Evolutionary conservation across 2,888 invertebrate genomes (phyloP).

Genomic region (Drosophila stalkeri): DNA sequence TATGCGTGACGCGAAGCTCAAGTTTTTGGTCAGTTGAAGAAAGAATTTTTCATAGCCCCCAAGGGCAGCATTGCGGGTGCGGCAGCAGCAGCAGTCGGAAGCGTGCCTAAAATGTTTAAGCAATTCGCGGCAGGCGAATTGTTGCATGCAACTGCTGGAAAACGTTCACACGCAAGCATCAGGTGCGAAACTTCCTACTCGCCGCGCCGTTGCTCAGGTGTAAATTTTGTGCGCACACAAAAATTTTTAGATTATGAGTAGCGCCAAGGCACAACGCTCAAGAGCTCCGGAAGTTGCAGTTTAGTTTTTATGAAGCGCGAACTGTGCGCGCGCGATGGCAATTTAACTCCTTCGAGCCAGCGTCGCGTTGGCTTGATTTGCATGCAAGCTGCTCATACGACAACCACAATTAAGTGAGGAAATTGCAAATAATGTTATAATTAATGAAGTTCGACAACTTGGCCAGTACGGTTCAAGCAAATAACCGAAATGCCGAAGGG

Average conservation of each 20-base stretch:
- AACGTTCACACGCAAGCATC: slow-evolving; percentile 73
- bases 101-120: slow-evolving; percentile 79
- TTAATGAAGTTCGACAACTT: slow-evolving; percentile 37
- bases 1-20: slow-evolving; percentile 73
- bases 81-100: slow-evolving; percentile 46
- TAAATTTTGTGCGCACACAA: slow-evolving; percentile 74
- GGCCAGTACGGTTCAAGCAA: slow-evolving; percentile 10
- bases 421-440: slow-evolving; percentile 36
- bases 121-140: slow-evolving; percentile 54
- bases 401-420: slow-evolving; percentile 55
- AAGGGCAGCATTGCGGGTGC: slow-evolving; percentile 17
- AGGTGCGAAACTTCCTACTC: slow-evolving; percentile 1
- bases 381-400: slow-evolving; percentile 59
- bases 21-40: slow-evolving; percentile 42
- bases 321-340: slow-evolving; percentile 45
- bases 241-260: slow-evolving; percentile 77
- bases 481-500: slow-evolving; percentile 32
- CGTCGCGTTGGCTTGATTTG: slow-evolving; percentile 24
- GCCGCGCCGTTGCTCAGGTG: slow-evolving; percentile 52
- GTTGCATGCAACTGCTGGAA: slow-evolving; percentile 77
- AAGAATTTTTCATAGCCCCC: slow-evolving; percentile 47
- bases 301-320: slow-evolving; percentile 75
- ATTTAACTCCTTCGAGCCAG: slow-evolving; percentile 22
- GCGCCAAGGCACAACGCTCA: slow-evolving; percentile 24
- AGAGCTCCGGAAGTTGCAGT: slow-evolving; percentile 67